Percentiles rank a stretch among this genome's conserved stretches.
These are phyloP conservation scores for Sinonovacula constricta DNA, from an alignment of 1,140 invertebrate genomes.

Conservation along the genomic window DNA sequence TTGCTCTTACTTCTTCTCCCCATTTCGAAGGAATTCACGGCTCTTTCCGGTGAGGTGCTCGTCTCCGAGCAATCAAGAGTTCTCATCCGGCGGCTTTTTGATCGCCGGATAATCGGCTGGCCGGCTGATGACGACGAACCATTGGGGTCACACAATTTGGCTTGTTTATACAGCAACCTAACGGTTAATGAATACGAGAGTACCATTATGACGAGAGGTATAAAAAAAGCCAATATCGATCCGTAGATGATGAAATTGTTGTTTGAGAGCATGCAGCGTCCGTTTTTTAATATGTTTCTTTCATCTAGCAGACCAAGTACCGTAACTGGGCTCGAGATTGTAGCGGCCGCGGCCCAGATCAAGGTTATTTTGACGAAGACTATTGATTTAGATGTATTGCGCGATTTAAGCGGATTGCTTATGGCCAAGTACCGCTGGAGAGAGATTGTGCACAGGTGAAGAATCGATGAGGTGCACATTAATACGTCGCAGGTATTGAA, in stretches of 20 bases:
- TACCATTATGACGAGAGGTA: slow-evolving; percentile 94
- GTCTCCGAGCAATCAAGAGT: neutral
- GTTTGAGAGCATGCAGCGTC: slow-evolving; percentile 83
- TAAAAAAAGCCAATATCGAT: slow-evolving; percentile 95
- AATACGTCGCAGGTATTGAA: slow-evolving; percentile 96
- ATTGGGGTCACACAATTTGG: slow-evolving; percentile 47
- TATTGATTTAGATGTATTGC: slow-evolving; percentile 86
- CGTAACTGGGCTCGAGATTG: slow-evolving; percentile 91
- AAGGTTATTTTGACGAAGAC: slow-evolving; percentile 91
- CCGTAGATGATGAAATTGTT: slow-evolving; percentile 90
- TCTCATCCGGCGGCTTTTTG: slow-evolving; percentile 13
- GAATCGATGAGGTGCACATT: slow-evolving; percentile 93
- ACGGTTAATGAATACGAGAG: slow-evolving; percentile 94
- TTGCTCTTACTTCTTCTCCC: slow-evolving; percentile 6
- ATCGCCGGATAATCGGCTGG: slow-evolving; percentile 51
- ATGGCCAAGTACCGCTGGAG: slow-evolving; percentile 88
- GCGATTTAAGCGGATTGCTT: slow-evolving; percentile 87
- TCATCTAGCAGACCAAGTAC: slow-evolving; percentile 86
- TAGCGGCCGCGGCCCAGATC: slow-evolving; percentile 91
- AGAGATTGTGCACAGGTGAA: slow-evolving; percentile 79
- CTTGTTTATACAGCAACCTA: slow-evolving; percentile 72
- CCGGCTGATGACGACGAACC: slow-evolving; percentile 24
- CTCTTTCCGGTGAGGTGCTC: neutral
- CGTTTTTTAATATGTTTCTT: slow-evolving; percentile 73
- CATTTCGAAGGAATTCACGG: slow-evolving; percentile 11